A percentile compares a stretch with the other conserved stretches of the same genome.
These are phyloP conservation scores for Tragelaphus scriptus DNA, from an alignment of 2,113 vertebrate genomes.

Conservation along the genomic window DNA sequence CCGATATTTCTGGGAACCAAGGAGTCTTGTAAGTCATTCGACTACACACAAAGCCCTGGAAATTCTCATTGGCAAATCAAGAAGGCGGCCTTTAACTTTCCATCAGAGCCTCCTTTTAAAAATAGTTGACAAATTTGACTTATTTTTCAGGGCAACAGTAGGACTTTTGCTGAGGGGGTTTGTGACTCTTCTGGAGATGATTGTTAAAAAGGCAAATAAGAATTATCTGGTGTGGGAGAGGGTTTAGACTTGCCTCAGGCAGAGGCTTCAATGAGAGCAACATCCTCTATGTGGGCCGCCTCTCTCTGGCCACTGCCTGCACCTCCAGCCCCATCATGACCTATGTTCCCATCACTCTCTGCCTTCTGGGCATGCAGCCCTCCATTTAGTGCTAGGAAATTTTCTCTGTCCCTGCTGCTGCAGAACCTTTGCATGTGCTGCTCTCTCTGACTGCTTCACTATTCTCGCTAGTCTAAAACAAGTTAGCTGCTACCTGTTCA, in stretches of 20 bases:
- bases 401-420: not conserved
- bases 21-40: constrained; percentile 63
- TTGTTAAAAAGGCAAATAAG: not conserved
- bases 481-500: not conserved
- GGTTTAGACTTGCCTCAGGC: not conserved
- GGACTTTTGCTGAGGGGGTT: constrained; percentile 14
- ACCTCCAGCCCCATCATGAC: not conserved
- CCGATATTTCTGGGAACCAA: constrained; percentile 54
- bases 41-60: constrained; percentile 34
- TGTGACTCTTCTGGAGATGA: not conserved
- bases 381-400: not conserved
- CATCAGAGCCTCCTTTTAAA: constrained; percentile 48
- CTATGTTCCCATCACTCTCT: not conserved
- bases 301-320: not conserved
- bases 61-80: constrained; percentile 30
- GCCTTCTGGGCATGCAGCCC: not conserved
- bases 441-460: not conserved
- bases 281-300: not conserved
- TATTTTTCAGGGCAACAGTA: constrained; percentile 20
- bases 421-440: not conserved
- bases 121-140: constrained; percentile 54
- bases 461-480: not conserved
- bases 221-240: not conserved
- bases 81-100: constrained; percentile 45
- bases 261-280: not conserved